Evolutionary conservation across 2,113 vertebrate species (phyloP).

Genomic region (Dicrurus megarhynchus): DNA sequence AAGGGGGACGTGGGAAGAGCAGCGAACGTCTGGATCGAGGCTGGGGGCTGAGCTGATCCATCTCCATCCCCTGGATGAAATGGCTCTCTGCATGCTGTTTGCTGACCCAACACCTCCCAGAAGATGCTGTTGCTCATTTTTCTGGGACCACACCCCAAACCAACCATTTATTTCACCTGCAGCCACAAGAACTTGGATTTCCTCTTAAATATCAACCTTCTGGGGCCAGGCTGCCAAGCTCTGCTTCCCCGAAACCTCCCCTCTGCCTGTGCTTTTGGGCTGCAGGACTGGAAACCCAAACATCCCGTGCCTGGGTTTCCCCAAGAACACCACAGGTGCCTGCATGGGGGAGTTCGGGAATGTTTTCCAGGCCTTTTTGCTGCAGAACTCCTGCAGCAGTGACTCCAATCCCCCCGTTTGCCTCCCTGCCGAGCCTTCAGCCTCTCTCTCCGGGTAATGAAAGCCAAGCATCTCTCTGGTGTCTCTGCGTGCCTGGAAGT

Average conservation of each 20-base stretch:
- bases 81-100: neutral
- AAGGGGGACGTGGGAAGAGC: neutral
- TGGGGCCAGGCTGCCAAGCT: neutral
- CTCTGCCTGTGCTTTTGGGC: neutral
- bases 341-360: neutral
- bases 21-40: accelerated
- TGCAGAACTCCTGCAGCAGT: neutral
- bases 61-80: neutral
- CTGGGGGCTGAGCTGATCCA: neutral
- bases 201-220: neutral
- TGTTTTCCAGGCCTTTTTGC: neutral
- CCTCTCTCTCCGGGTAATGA: neutral
- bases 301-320: neutral
- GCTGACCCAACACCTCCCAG: neutral
- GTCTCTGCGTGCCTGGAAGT: conserved; percentile 4
- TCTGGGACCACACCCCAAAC: neutral
- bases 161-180: neutral
- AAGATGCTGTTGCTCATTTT: neutral
- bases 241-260: neutral
- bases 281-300: neutral
- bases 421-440: neutral
- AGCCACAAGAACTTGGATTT: neutral
- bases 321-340: accelerated
- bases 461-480: neutral
- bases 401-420: neutral